phyloP scores from a whole-genome alignment of 92 coral and sea anemone species.

The Chrysogorgia sp. region DNA sequence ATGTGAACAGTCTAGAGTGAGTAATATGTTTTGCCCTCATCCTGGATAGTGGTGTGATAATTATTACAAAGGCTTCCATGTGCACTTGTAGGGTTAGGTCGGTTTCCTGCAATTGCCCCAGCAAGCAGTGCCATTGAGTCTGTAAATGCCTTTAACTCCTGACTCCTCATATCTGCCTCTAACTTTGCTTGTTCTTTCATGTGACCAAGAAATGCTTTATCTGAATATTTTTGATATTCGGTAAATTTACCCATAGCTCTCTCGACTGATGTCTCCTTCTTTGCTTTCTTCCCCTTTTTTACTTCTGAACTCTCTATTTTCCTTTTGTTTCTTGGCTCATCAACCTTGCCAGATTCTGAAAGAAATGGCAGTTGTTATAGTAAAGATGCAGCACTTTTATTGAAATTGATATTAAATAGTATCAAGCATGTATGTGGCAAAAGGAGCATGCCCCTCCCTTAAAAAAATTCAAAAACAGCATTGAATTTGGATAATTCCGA shows the following conservation, averaged over 20 bases:
- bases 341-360: background rate
- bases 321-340: conserved; percentile 9
- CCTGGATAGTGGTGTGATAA: background rate
- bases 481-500: no score
- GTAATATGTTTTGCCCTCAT: background rate
- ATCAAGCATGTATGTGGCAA: no score
- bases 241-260: conserved; percentile 15
- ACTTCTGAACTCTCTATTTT: conserved; percentile 9
- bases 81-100: no score
- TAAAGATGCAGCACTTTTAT: background rate
- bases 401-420: background rate
- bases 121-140: conserved; percentile 34
- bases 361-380: background rate
- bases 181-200: conserved; percentile 31
- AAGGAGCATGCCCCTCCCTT: no score
- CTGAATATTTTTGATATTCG: conserved; percentile 31
- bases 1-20: background rate
- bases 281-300: background rate
- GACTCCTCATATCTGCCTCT: conserved; percentile 30
- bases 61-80: background rate
- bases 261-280: conserved; percentile 12
- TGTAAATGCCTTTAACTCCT: conserved; percentile 28
- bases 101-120: conserved; percentile 15
- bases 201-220: conserved; percentile 30
- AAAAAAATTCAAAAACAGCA: no score